Conservation (phyloP, 2,113 vertebrate genomes). For the Perognathus longimembris region DNA sequence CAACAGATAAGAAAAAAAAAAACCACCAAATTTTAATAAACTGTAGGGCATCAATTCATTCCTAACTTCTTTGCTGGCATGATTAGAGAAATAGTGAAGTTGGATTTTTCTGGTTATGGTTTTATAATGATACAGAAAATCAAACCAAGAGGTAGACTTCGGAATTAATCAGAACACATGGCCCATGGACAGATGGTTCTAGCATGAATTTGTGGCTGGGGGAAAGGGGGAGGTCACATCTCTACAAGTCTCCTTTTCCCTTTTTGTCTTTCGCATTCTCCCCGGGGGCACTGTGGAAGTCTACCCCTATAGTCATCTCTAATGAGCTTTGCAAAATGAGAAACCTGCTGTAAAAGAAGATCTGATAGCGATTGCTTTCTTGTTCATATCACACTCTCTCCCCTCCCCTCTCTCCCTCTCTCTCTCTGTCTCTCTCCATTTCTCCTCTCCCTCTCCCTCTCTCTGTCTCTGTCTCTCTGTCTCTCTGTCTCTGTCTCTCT, state of each 20-base stretch:
- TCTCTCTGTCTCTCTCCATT: too few relatives aligned
- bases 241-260: constrained; percentile 54
- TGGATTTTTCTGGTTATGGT: too few relatives aligned
- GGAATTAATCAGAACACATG: not conserved
- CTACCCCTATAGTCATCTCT: constrained; percentile 82
- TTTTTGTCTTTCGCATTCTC: constrained; percentile 44
- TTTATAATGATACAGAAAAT: constrained; percentile 31
- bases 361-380: constrained; percentile 85
- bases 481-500: not conserved
- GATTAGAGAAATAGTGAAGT: too few relatives aligned
- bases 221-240: constrained; percentile 42
- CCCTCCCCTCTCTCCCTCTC: not conserved
- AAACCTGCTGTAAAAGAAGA: constrained; percentile 82
- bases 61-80: not conserved
- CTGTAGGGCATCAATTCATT: not conserved
- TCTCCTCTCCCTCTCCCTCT: not conserved
- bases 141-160: not conserved
- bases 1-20: not conserved
- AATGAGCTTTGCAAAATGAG: constrained; percentile 89
- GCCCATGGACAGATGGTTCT: constrained; percentile 2
- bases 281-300: constrained; percentile 78
- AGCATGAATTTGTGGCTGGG: constrained; percentile 72
- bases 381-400: constrained; percentile 9
- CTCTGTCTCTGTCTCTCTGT: not conserved
- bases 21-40: constrained; percentile 36